Evolutionary conservation across 2,113 vertebrate genomes (phyloP).

Genomic region (Brachypteracias leptosomus): DNA sequence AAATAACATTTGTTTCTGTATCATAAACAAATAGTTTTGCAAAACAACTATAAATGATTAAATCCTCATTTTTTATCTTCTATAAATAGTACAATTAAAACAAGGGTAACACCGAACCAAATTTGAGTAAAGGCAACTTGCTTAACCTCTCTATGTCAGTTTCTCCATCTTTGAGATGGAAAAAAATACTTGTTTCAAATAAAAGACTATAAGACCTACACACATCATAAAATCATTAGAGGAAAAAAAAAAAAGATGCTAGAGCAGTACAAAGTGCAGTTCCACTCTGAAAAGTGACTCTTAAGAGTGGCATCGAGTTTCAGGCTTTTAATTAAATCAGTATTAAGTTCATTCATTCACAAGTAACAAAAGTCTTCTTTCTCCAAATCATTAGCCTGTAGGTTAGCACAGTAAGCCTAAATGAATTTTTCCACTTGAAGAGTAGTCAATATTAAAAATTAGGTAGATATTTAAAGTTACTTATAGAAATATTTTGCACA

Average conservation of each 20-base stretch:
- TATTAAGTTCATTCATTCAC: constrained; percentile 4
- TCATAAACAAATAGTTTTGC: background rate
- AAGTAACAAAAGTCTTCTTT: constrained; percentile 45
- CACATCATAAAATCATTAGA: background rate
- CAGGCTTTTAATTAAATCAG: constrained; percentile 37
- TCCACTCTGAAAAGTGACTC: constrained; percentile 19
- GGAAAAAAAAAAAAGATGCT: background rate
- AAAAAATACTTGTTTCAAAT: background rate
- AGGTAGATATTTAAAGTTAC: background rate
- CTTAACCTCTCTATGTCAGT: constrained; percentile 10
- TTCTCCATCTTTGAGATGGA: background rate
- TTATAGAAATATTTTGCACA: background rate
- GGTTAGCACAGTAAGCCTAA: background rate
- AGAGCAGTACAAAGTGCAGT: constrained; percentile 4
- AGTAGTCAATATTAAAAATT: background rate
- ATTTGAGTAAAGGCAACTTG: background rate
- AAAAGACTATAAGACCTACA: background rate
- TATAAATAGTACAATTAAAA: background rate
- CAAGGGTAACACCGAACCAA: background rate
- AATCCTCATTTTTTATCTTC: background rate
- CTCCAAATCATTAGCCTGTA: background rate
- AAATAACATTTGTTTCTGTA: background rate
- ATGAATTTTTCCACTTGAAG: background rate
- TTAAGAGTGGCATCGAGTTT: background rate
- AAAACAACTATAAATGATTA: background rate